Conservation (phyloP, 1,140 invertebrate species). For the Drosophila navojoa region DNA sequence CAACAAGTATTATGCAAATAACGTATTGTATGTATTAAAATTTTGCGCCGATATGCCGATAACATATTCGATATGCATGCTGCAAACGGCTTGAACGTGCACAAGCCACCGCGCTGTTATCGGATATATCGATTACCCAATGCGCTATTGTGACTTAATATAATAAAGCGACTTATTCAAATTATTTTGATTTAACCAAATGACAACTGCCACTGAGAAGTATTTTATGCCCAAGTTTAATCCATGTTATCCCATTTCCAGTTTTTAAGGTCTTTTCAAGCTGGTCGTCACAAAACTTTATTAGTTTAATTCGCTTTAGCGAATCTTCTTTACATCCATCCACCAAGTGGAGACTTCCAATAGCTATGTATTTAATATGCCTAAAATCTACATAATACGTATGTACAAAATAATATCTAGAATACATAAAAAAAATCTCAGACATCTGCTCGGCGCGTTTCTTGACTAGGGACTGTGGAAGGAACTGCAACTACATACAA, state of each 20-base stretch:
- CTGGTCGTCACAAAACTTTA: conserved; percentile 61
- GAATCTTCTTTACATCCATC: conserved; percentile 42
- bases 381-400: conserved; percentile 42
- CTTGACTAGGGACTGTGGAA: conserved; percentile 67
- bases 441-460: conserved; percentile 49
- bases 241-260: neutral
- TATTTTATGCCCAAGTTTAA: too few relatives aligned
- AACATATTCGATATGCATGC: neutral
- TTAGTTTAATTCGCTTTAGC: conserved; percentile 53
- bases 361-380: conserved; percentile 46
- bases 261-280: conserved; percentile 26
- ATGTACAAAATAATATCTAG: conserved; percentile 74
- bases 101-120: neutral
- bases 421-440: conserved; percentile 55
- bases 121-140: conserved; percentile 17
- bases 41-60: conserved; percentile 16
- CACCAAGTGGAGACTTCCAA: conserved; percentile 60
- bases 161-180: neutral
- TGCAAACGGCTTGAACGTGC: neutral
- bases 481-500: conserved; percentile 58
- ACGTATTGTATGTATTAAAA: neutral
- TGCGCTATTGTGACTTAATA: conserved; percentile 12
- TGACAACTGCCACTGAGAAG: neutral
- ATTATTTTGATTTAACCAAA: neutral
- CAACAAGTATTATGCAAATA: neutral